phyloP scores from a whole-genome alignment of 2,888 invertebrate species.

The Pandemis heparana region DNA sequence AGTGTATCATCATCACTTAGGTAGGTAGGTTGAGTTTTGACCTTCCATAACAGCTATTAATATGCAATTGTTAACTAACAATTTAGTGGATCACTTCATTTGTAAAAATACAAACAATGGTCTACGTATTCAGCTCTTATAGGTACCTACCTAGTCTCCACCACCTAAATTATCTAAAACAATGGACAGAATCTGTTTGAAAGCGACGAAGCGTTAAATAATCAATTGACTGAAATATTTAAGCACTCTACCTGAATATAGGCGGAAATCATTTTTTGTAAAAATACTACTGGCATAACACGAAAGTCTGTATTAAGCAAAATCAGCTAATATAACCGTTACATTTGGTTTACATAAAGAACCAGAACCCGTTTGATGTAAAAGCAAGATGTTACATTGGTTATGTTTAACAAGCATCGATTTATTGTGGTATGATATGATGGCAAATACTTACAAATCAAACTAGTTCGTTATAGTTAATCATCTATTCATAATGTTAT shows the following conservation, averaged over 20 bases:
- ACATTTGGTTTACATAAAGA: slow-evolving; percentile 42
- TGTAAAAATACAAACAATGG: slow-evolving; percentile 31
- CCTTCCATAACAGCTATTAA: slow-evolving; percentile 53
- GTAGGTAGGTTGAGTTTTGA: too few species aligned
- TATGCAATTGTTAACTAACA: slow-evolving; percentile 49
- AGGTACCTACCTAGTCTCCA: slow-evolving; percentile 2
- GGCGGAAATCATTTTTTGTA: background rate
- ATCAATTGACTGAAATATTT: slow-evolving; percentile 41
- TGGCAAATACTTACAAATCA: slow-evolving; percentile 12
- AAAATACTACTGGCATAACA: slow-evolving; percentile 12
- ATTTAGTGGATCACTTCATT: slow-evolving; percentile 30
- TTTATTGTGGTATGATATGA: slow-evolving; percentile 15
- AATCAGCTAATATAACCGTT: slow-evolving; percentile 23
- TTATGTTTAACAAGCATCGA: slow-evolving; percentile 9
- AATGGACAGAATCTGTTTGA: slow-evolving; percentile 38
- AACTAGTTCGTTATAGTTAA: slow-evolving; percentile 3
- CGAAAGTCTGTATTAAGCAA: slow-evolving; percentile 30
- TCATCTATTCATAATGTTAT: slow-evolving; percentile 5
- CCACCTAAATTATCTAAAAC: slow-evolving; percentile 7
- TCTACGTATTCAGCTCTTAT: slow-evolving; percentile 12
- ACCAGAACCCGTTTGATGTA: slow-evolving; percentile 22
- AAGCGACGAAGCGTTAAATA: slow-evolving; percentile 36
- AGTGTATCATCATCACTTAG: slow-evolving; percentile 51
- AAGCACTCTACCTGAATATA: background rate
- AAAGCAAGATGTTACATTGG: slow-evolving; percentile 33